A percentile compares a stretch with the other conserved stretches of the same genome.
Evolutionary conservation across 2,888 invertebrate species (phyloP).

Genomic region (Anodontia alba): DNA sequence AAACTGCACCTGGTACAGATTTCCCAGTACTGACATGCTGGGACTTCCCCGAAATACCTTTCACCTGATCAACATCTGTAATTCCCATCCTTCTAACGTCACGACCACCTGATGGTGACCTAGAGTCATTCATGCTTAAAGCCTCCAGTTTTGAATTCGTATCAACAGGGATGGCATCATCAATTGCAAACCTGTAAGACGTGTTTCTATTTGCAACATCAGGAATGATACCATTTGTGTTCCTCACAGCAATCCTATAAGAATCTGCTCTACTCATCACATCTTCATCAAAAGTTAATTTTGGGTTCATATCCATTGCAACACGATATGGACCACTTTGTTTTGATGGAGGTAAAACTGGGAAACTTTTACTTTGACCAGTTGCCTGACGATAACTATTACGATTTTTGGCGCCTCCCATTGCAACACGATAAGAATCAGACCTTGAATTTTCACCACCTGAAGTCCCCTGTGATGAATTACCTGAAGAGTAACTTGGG

Average conservation of each 20-base stretch:
- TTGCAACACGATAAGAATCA: conserved; percentile 77
- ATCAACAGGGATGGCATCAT: conserved; percentile 54
- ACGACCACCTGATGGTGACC: conserved; percentile 54
- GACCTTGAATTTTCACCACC: conserved; percentile 46
- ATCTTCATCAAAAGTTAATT: conserved; percentile 54
- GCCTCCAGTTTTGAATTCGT: conserved; percentile 53
- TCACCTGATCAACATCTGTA: conserved; percentile 77
- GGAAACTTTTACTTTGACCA: conserved; percentile 65
- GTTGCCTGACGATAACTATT: conserved; percentile 62
- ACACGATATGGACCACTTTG: conserved; percentile 60
- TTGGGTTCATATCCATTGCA: conserved; percentile 63
- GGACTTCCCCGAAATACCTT: conserved; percentile 46
- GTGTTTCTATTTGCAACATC: conserved; percentile 64
- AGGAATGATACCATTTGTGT: conserved; percentile 69
- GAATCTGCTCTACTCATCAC: conserved; percentile 75
- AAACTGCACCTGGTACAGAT: background rate
- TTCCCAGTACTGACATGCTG: background rate
- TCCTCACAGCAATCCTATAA: conserved; percentile 74
- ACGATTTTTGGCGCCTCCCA: conserved; percentile 54
- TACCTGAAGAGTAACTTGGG: conserved; percentile 7
- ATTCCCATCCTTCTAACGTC: conserved; percentile 77
- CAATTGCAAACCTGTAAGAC: conserved; percentile 73
- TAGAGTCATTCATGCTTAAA: conserved; percentile 50
- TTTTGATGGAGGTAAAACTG: conserved; percentile 54
- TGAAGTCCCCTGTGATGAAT: background rate